Percentiles rank a stretch among this genome's conserved stretches.
phyloP scores from a whole-genome alignment of 37 sponge, comb jelly and placozoan genomes.

The Beroe ovata region DNA sequence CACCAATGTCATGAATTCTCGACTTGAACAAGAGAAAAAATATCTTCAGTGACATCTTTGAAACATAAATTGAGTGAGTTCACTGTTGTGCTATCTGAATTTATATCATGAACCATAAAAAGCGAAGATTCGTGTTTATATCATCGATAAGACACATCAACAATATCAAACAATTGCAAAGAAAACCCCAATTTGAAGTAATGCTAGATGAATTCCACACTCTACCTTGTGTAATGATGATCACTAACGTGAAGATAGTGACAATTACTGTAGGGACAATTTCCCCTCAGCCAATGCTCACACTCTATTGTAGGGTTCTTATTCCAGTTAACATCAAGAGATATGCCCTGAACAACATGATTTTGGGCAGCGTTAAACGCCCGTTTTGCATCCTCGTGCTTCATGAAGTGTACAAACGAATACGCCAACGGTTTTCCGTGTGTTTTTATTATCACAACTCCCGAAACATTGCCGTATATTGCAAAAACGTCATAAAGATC shows the following conservation, averaged over 20 bases:
- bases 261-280: constrained; percentile 60
- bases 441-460: constrained; percentile 50
- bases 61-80: too few species aligned
- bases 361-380: constrained; percentile 58
- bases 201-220: background rate
- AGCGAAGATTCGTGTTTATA: too few species aligned
- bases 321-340: constrained; percentile 65
- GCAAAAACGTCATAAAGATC: constrained; percentile 58
- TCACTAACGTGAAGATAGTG: constrained; percentile 64
- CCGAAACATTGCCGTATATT: constrained; percentile 57
- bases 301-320: constrained; percentile 64
- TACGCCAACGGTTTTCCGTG: constrained; percentile 56
- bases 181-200: background rate
- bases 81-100: too few species aligned
- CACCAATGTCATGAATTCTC: too few species aligned
- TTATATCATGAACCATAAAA: too few species aligned
- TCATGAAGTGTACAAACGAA: constrained; percentile 58
- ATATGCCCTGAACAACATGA: constrained; percentile 34
- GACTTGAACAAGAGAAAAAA: too few species aligned
- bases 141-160: too few species aligned
- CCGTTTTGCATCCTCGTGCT: constrained; percentile 48
- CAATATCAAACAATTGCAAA: too few species aligned
- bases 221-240: constrained; percentile 38
- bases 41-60: too few species aligned
- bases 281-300: constrained; percentile 53